Evolutionary conservation across 2,888 invertebrate genomes (phyloP).

Genomic region (Steinernema carpocapsae): DNA sequence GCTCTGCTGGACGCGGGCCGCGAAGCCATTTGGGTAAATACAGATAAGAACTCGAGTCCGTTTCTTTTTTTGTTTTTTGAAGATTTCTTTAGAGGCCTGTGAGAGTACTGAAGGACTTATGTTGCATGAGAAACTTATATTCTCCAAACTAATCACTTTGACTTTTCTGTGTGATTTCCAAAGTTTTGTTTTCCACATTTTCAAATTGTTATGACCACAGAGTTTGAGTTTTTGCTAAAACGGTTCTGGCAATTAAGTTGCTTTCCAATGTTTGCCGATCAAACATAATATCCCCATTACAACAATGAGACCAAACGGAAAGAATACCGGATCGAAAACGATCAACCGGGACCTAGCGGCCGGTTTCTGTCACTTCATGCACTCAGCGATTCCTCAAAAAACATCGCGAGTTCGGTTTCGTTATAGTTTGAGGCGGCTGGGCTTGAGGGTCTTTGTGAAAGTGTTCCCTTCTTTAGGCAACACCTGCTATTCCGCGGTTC

Average conservation of each 20-base stretch:
- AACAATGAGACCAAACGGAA: neutral
- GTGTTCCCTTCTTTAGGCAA: too few relatives aligned
- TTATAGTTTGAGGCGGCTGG: neutral
- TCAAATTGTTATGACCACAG: too few relatives aligned
- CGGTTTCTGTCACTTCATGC: slow-evolving; percentile 22
- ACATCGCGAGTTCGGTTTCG: neutral
- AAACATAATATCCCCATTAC: neutral
- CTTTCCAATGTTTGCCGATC: neutral
- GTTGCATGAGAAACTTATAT: too few relatives aligned
- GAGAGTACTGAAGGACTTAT: too few relatives aligned
- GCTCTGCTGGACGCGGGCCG: neutral
- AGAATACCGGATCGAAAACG: slow-evolving; percentile 30
- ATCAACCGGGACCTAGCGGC: slow-evolving; percentile 14
- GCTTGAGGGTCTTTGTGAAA: neutral
- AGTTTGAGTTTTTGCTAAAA: too few relatives aligned
- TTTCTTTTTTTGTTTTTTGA: too few relatives aligned
- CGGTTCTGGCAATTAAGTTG: neutral
- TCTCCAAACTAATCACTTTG: too few relatives aligned
- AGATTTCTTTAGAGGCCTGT: too few relatives aligned
- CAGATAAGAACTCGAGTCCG: too few relatives aligned
- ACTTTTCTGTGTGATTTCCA: neutral
- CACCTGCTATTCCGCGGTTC: too few relatives aligned
- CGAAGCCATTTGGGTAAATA: too few relatives aligned
- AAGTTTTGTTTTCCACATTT: neutral
- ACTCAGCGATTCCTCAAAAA: neutral